phyloP scores from a whole-genome alignment of 2,888 invertebrate species.

The Cerastoderma edule region DNA sequence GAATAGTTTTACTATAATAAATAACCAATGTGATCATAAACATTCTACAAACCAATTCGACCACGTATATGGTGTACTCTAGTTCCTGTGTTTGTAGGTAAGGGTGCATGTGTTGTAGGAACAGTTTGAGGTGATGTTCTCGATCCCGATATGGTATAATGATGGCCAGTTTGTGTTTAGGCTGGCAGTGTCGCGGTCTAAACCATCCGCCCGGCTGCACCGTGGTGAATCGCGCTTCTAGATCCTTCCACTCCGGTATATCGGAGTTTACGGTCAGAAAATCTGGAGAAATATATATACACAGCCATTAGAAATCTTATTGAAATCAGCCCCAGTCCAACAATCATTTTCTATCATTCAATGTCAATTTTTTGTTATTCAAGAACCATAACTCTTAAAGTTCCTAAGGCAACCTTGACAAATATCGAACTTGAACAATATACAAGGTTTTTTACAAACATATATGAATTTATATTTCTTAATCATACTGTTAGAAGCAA shows the following conservation, averaged over 20 bases:
- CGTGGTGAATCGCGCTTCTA: neutral
- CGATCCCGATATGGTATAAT: conserved; percentile 11
- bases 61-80: conserved; percentile 1
- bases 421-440: too few species aligned
- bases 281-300: neutral
- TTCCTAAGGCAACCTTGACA: too few species aligned
- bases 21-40: neutral
- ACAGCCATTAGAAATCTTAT: too few species aligned
- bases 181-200: neutral
- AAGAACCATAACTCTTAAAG: too few species aligned
- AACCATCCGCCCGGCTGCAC: neutral
- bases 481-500: too few species aligned
- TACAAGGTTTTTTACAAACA: too few species aligned
- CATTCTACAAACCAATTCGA: neutral
- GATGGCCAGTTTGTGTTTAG: neutral
- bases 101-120: conserved; percentile 14
- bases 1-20: neutral
- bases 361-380: too few species aligned
- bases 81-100: neutral
- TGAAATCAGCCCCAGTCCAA: too few species aligned
- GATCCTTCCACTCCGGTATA: neutral
- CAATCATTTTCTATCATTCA: too few species aligned
- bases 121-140: conserved; percentile 2
- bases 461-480: too few species aligned
- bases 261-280: neutral